Evolutionary conservation across 1,140 invertebrate genomes (phyloP), one percentile per base, ranked within the genome.

Genomic region (Hycleus phaleratus): DNA sequence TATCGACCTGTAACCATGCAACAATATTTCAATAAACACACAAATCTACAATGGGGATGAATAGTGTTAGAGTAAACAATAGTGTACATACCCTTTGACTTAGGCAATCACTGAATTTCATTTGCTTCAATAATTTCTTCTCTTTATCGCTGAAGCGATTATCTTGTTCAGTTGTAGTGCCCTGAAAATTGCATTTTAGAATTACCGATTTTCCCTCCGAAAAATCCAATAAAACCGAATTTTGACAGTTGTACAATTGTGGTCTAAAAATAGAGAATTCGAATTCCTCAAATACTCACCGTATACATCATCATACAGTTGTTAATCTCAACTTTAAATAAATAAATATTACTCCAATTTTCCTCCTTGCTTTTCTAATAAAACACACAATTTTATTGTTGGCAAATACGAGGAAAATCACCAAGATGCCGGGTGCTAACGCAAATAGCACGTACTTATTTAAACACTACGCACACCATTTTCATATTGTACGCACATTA

Each of bases 71-170:
- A 18, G 18, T 7, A 32, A 32, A 32, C 32, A 32, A 32, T 5
- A 5, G 32, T 32, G 7, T 24, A 66, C 68, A 70, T 78, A 95
- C 94, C 82, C 89, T 93, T 73, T 89, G 88, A 56, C 87, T 86
- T 45, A 98, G 78, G 62, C 86, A 88, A 73, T 97, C 93, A 38
- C 90, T 90, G 78, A 99, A 99, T 74, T 93, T 96, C 93, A 99
- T 96, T 75, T 94, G 91, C 74, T 98, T 99, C 73, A 99, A 83
- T 40, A 99, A 79, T 71, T 99, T 99, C 76, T 99, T 98, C 77
- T 98, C 95, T 75, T 99, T 99, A 75, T 99, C 95, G 70, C 93
- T 93, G 78, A 99, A 99, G 62, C 97, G 85, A 70, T 93, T 98
- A 75, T 99, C 97, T 77, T 99, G 97, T 72, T 98, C 95, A 42